phyloP scores from a whole-genome alignment of 2,113 vertebrate genomes.

The Recurvirostra avosetta region DNA sequence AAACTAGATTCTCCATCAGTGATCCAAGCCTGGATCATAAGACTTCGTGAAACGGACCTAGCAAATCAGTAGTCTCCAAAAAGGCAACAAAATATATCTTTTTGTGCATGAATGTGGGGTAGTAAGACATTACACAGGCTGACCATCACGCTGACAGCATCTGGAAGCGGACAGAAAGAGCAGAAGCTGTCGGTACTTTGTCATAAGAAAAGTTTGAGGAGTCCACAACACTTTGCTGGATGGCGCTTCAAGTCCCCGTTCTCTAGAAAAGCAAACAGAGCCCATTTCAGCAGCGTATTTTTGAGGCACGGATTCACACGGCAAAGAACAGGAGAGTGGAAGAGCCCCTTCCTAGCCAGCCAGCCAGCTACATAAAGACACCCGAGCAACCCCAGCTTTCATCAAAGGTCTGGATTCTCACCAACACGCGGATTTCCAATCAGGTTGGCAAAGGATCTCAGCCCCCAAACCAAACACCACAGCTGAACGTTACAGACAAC shows the following conservation, averaged over 20 bases:
- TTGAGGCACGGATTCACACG: background rate
- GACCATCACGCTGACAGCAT: background rate
- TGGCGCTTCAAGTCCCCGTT: background rate
- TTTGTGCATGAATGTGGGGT: background rate
- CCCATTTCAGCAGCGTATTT: background rate
- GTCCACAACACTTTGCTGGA: rapidly evolving
- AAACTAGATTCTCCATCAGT: background rate
- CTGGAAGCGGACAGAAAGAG: background rate
- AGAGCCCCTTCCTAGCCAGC: background rate
- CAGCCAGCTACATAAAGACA: background rate
- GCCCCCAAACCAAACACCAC: background rate
- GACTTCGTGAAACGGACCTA: background rate
- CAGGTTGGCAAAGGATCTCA: background rate
- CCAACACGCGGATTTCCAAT: background rate
- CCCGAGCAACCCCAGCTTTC: background rate
- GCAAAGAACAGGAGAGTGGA: background rate
- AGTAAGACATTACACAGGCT: background rate
- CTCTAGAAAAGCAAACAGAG: background rate
- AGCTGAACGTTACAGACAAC: background rate
- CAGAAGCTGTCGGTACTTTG: background rate
- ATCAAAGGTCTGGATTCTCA: background rate
- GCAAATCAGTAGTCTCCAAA: background rate
- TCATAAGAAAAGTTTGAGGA: background rate
- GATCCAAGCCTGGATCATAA: background rate
- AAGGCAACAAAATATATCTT: background rate